Conservation (phyloP, 2,113 vertebrate genomes). For the Upupa epops region DNA sequence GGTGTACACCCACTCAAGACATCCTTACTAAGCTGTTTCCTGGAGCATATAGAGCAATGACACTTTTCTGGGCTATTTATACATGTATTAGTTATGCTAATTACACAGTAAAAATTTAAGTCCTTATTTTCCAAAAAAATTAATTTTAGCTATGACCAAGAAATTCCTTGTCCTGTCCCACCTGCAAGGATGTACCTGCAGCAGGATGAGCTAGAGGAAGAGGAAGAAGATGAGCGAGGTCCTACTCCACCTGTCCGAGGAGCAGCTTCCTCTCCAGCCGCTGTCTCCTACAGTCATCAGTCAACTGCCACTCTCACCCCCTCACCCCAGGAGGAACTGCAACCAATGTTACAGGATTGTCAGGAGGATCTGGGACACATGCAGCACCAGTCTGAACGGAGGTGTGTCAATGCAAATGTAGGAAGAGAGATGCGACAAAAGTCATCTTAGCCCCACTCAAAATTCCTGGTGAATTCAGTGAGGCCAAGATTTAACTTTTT, state of each 20-base stretch:
- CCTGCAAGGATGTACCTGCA: slow-evolving; percentile 96
- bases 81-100: background rate
- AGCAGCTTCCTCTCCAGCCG: slow-evolving; percentile 94
- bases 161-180: slow-evolving; percentile 90
- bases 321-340: slow-evolving; percentile 95
- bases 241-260: slow-evolving; percentile 94
- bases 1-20: background rate
- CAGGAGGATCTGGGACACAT: slow-evolving; percentile 78
- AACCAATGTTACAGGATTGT: slow-evolving; percentile 93
- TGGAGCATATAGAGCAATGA: background rate
- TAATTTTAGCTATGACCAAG: slow-evolving; percentile 88
- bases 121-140: slow-evolving; percentile 54
- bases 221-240: slow-evolving; percentile 89
- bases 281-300: slow-evolving; percentile 97
- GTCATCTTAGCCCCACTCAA: background rate
- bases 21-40: background rate
- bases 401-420: slow-evolving; percentile 74
- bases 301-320: slow-evolving; percentile 97
- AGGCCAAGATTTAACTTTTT: background rate
- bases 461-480: background rate
- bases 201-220: slow-evolving; percentile 91
- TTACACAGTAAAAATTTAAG: slow-evolving; percentile 1
- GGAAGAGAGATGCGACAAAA: background rate
- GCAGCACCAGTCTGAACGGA: slow-evolving; percentile 84
- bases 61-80: background rate